Base-by-base conservation (phyloP, 2,113 vertebrate species). In the Ia io region DNA sequence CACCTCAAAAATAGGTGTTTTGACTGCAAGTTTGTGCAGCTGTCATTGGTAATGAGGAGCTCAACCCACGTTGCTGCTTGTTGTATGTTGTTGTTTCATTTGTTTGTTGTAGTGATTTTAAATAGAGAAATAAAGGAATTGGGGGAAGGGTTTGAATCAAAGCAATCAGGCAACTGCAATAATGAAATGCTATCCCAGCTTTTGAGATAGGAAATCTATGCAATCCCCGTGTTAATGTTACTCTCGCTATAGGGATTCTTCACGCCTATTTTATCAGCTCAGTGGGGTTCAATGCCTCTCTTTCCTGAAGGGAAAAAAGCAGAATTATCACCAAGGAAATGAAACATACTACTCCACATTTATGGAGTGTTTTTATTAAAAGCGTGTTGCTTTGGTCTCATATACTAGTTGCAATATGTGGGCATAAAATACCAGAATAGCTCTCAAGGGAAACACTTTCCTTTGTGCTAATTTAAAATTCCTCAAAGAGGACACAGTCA, bases 181-280 rank as follows among this genome's bases (percentile, higher is more conserved):
- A 95, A 96, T 86, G 90, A 96, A 95, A 89, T 47, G 63, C 85
- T 89, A 86, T 51, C 44, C 65, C 53, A 87, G 79, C 53, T 71
- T 95, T 88, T 86, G 83, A 30, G 2, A 73, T 88, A 28, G 51
- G 61, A 96, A 96, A 96, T 95, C 93, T 79, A 49, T 95, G 88
- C 42, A 80, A 86, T 92, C 83, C 77, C 70, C 71, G 44, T 22
- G 83, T 89, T 95, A 94, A 91, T 84, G 88, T 59, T 91, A 4
- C 78, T 83, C 70, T 94, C 65, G 0, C 96, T 88, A 87, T 92
- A 94, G 95, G 97, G 92, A 92, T 95, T 96, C 96, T 85, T 76
- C 0, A 49, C 89, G 51, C 63, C 85, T 95, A 91, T 96, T 97
- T 96, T 95, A 96, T 93, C 92, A 93, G 93, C 97, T 96, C 97